Conservation (phyloP, 1,140 invertebrate species). For the Drosophila sechellia region DNA sequence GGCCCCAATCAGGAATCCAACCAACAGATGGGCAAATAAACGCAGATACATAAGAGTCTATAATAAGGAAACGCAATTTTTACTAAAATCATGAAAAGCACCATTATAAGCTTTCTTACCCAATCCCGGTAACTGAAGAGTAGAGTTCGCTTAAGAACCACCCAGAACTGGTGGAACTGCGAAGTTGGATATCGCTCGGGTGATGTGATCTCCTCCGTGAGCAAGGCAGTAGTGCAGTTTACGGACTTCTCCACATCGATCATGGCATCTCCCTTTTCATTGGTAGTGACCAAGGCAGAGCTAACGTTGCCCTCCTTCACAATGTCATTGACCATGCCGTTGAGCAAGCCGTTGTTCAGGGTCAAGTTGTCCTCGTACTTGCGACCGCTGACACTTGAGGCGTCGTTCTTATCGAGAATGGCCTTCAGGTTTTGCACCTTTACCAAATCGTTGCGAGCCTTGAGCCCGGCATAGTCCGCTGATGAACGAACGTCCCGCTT, state of each 20-base stretch:
- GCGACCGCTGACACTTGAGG: conserved; percentile 84
- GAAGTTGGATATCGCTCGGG: conserved; percentile 91
- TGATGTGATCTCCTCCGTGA: conserved; percentile 87
- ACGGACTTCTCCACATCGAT: conserved; percentile 87
- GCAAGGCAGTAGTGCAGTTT: conserved; percentile 88
- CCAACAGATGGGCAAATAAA: conserved; percentile 95
- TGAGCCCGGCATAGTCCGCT: conserved; percentile 85
- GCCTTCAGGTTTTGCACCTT: conserved; percentile 79
- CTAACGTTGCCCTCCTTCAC: conserved; percentile 85
- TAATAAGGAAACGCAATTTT: conserved; percentile 51
- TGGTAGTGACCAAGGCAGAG: conserved; percentile 61
- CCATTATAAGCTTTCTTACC: conserved; percentile 85
- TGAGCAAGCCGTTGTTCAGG: conserved; percentile 72
- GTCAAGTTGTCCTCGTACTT: conserved; percentile 85
- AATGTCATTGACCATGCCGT: conserved; percentile 88
- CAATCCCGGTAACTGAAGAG: conserved; percentile 93
- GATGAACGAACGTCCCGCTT: conserved; percentile 89
- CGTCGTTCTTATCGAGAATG: conserved; percentile 86
- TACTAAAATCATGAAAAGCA: background rate
- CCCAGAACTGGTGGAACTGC: conserved; percentile 92
- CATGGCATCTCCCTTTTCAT: conserved; percentile 81
- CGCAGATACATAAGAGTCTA: conserved; percentile 97
- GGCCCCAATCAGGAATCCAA: conserved; percentile 96
- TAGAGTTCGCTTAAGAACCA: conserved; percentile 91
- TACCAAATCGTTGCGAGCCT: conserved; percentile 85